phyloP scores from a whole-genome alignment of 2,113 vertebrate genomes.

The Myotis yumanensis region DNA sequence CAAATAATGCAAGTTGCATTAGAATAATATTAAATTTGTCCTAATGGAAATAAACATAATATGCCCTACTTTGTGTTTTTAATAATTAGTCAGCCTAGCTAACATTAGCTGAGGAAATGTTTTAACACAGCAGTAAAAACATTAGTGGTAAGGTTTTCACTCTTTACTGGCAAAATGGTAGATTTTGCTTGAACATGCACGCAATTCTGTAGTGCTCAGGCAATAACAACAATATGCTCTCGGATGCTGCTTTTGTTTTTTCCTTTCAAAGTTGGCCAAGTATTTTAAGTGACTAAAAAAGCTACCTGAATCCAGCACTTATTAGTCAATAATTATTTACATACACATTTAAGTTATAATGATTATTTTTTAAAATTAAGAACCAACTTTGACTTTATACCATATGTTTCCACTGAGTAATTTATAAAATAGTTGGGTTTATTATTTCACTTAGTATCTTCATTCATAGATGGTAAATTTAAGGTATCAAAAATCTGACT shows the following conservation, averaged over 20 bases:
- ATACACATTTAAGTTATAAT: constrained; percentile 11
- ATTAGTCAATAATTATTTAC: constrained; percentile 25
- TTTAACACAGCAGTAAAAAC: constrained; percentile 19
- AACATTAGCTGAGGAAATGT: background rate
- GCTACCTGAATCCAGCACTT: background rate
- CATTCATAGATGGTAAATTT: background rate
- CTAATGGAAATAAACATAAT: constrained; percentile 32
- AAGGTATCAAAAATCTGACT: background rate
- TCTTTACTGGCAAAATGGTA: background rate
- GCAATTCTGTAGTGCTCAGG: background rate
- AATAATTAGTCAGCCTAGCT: background rate
- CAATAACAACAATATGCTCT: background rate
- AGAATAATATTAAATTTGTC: constrained; percentile 32
- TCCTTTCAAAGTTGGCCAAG: background rate
- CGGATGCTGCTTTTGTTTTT: background rate
- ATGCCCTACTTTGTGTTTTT: background rate
- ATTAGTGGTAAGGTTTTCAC: background rate
- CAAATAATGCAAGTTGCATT: background rate
- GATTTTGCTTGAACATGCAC: background rate
- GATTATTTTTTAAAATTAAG: background rate
- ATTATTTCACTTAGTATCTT: constrained; percentile 10
- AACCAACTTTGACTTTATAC: constrained; percentile 18
- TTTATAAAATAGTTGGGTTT: constrained; percentile 1
- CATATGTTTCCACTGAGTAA: background rate
- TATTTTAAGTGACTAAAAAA: background rate